These are phyloP conservation scores for Spodoptera litura DNA, from an alignment of 1,140 invertebrate species.

Conservation along the genomic window DNA sequence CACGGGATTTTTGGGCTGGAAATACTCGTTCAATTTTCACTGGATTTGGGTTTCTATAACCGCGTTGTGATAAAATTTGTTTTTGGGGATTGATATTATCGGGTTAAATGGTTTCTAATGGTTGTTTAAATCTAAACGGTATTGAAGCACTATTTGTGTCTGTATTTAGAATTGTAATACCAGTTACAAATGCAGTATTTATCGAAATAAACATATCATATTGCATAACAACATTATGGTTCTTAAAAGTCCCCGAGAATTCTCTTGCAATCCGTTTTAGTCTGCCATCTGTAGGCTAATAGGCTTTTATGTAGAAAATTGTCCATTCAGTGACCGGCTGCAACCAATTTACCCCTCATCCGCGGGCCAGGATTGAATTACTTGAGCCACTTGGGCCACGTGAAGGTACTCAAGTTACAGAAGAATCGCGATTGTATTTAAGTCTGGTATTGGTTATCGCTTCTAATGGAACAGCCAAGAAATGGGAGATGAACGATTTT, in stretches of 20 bases:
- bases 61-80: neutral
- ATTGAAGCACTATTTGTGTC: too few relatives aligned
- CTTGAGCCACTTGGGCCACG: slow-evolving; percentile 66
- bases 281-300: slow-evolving; percentile 56
- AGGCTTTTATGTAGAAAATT: slow-evolving; percentile 76
- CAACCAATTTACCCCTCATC: slow-evolving; percentile 79
- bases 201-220: too few relatives aligned
- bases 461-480: too few relatives aligned
- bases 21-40: neutral
- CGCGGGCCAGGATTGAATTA: slow-evolving; percentile 75
- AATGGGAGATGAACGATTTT: too few relatives aligned
- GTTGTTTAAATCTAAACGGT: neutral
- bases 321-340: slow-evolving; percentile 80
- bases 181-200: too few relatives aligned
- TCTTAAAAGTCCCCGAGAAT: too few relatives aligned
- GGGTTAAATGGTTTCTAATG: neutral
- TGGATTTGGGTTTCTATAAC: neutral
- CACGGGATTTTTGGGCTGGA: neutral
- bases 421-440: slow-evolving; percentile 6
- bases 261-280: slow-evolving; percentile 10
- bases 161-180: too few relatives aligned
- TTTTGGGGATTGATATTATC: neutral
- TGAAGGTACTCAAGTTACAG: slow-evolving; percentile 50
- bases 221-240: too few relatives aligned
- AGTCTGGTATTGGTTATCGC: neutral